These are phyloP conservation scores for Synergus laeviventris DNA, from an alignment of 2,888 invertebrate species.

Conservation along the genomic window DNA sequence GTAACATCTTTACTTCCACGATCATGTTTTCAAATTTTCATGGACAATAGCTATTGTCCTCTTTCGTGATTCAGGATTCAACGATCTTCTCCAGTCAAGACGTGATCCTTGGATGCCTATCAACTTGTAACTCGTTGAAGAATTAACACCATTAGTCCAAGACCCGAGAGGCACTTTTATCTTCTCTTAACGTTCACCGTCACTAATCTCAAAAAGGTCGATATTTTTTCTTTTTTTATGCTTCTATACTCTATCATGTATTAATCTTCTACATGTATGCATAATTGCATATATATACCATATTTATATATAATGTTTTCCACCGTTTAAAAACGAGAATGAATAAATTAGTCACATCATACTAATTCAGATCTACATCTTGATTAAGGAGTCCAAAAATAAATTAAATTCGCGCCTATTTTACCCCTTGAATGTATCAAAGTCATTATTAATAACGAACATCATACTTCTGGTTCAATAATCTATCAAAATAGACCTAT, in stretches of 20 bases:
- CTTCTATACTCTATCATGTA: conserved; percentile 44
- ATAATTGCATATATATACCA: too few relatives aligned
- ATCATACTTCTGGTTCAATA: background rate
- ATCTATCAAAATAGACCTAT: background rate
- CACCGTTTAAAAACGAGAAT: too few relatives aligned
- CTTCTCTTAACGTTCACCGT: conserved; percentile 51
- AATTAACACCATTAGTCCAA: conserved; percentile 63
- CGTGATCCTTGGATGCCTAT: conserved; percentile 50
- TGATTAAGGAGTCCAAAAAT: too few relatives aligned
- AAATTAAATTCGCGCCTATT: too few relatives aligned
- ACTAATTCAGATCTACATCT: too few relatives aligned
- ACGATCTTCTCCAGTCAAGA: conserved; percentile 41
- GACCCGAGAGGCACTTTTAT: conserved; percentile 45
- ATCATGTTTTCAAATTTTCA: conserved; percentile 35
- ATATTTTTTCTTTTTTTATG: conserved; percentile 46
- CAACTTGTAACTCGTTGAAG: conserved; percentile 57
- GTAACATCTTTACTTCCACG: conserved; percentile 33
- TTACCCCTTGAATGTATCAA: too few relatives aligned
- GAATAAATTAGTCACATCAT: too few relatives aligned
- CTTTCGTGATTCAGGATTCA: conserved; percentile 34
- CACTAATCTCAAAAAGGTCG: conserved; percentile 57
- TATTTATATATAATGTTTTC: too few relatives aligned
- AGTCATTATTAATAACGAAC: too few relatives aligned
- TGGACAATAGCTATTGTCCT: conserved; percentile 33
- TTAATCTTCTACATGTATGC: too few relatives aligned